Evolutionary conservation across 1,140 invertebrate species (phyloP).

Genomic region (Brachionus rotundiformis): DNA sequence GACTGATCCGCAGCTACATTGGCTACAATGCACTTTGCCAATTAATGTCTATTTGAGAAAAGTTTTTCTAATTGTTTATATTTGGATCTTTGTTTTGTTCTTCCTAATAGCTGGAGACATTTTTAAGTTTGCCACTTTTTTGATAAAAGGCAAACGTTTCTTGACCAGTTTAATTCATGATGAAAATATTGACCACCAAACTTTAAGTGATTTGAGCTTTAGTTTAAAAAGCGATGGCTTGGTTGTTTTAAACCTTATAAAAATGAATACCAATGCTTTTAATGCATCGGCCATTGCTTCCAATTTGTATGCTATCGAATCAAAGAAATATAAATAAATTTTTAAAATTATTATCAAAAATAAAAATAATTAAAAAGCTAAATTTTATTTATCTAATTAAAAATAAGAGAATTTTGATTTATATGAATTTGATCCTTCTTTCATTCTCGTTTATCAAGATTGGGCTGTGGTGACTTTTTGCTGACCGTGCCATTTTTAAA

Average conservation of each 20-base stretch:
- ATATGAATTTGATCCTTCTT: no score
- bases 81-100: constrained; percentile 7
- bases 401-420: no score
- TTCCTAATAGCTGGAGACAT: background rate
- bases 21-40: constrained; percentile 33
- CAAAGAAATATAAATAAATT: background rate
- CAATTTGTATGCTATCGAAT: background rate
- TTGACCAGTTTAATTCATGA: background rate
- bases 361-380: no score
- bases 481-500: no score
- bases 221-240: background rate
- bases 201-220: background rate
- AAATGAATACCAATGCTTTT: constrained; percentile 42
- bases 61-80: background rate
- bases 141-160: background rate
- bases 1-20: constrained; percentile 9
- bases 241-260: constrained; percentile 3
- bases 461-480: no score
- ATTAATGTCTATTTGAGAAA: constrained; percentile 47
- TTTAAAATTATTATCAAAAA: no score
- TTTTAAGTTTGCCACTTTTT: background rate
- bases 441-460: no score
- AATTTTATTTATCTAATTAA: no score
- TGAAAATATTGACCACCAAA: background rate
- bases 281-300: background rate